phyloP scores from a whole-genome alignment of 2,113 vertebrate genomes.

The Meleagris gallopavo region DNA sequence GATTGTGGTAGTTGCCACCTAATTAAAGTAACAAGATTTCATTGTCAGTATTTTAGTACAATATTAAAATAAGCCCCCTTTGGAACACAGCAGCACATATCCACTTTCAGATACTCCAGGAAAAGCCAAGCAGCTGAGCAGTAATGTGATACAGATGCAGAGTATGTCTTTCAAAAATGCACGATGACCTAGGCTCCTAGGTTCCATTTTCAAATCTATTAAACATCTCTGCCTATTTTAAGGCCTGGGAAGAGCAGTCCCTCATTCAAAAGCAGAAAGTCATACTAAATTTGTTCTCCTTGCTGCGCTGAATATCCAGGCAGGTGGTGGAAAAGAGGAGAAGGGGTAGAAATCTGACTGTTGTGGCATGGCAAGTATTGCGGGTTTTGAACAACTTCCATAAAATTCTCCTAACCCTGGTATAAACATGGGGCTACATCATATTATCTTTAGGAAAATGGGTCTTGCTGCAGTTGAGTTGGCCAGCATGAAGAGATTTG shows the following conservation, averaged over 20 bases:
- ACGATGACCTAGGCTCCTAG: constrained; percentile 5
- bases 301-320: not conserved
- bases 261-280: not conserved
- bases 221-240: constrained; percentile 29
- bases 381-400: not conserved
- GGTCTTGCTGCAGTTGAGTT: not conserved
- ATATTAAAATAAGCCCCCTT: constrained; percentile 35
- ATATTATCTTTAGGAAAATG: not conserved
- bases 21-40: constrained; percentile 12
- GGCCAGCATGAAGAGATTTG: not conserved
- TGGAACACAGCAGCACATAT: not conserved
- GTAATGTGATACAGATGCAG: constrained; percentile 17
- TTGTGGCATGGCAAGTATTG: not conserved
- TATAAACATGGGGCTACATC: not conserved
- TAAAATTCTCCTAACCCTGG: not conserved
- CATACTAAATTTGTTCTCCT: not conserved
- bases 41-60: constrained; percentile 8
- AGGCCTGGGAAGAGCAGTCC: not conserved
- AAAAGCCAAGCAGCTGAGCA: constrained; percentile 51
- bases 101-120: constrained; percentile 37
- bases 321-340: not conserved
- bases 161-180: constrained; percentile 15
- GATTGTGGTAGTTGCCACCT: not conserved
- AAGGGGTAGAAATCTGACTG: not conserved
- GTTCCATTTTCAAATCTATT: constrained; percentile 20